Percentiles rank a stretch among this genome's conserved stretches.
phyloP scores from a whole-genome alignment of 2,888 invertebrate species.

The Tineola bisselliella region DNA sequence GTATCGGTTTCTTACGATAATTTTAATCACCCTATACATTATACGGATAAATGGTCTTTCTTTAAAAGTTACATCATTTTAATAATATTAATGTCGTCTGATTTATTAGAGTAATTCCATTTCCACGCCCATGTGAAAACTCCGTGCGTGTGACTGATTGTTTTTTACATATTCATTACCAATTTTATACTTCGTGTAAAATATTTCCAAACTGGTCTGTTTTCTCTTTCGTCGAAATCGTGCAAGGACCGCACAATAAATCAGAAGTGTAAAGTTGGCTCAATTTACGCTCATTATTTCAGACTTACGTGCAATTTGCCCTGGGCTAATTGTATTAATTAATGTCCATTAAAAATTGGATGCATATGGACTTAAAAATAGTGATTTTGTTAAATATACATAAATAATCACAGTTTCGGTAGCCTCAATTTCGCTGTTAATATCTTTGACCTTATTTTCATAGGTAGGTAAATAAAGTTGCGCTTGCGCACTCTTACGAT shows the following conservation, averaged over 20 bases:
- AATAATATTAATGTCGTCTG: slow-evolving; percentile 15
- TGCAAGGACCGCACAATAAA: slow-evolving; percentile 63
- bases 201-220: slow-evolving; percentile 46
- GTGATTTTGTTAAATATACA: slow-evolving; percentile 7
- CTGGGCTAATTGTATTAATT: slow-evolving; percentile 65
- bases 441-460: neutral
- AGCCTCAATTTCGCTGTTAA: neutral
- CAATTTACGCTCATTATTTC: slow-evolving; percentile 65
- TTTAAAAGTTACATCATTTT: slow-evolving; percentile 9
- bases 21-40: neutral
- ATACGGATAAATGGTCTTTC: neutral
- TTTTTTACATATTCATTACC: slow-evolving; percentile 66
- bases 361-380: slow-evolving; percentile 27
- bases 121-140: slow-evolving; percentile 44
- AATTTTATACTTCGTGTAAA: slow-evolving; percentile 59
- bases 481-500: no score
- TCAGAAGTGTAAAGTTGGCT: slow-evolving; percentile 66
- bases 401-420: neutral
- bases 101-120: slow-evolving; percentile 25
- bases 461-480: neutral
- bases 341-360: slow-evolving; percentile 55
- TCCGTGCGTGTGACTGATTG: slow-evolving; percentile 47
- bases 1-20: neutral
- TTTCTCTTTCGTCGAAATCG: slow-evolving; percentile 66
- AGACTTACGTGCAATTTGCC: slow-evolving; percentile 63